Base-by-base conservation (phyloP, 2,797 vertebrate genomes). In the Okamejei kenojei region DNA sequence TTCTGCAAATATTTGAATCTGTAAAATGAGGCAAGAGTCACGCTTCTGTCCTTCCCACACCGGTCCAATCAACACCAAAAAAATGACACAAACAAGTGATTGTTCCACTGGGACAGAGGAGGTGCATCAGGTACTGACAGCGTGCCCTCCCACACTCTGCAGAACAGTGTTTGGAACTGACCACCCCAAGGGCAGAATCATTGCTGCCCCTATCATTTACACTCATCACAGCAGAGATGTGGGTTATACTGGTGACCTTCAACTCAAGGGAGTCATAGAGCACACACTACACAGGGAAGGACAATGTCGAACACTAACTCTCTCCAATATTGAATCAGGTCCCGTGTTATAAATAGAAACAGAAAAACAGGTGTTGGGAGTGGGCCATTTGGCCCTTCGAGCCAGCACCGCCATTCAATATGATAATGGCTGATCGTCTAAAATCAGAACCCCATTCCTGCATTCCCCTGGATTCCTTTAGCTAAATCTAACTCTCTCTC, bases 1-100 rank as follows among this genome's bases (percentile, higher is more conserved):
- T 19, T 95, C 95, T 5, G 96, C 95, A 76, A 97, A 45, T 0
- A 97, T 32, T 90, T 95, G 94, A 93, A 97, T 93, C 97, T 97
- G 95, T 78, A 93, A 35, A 76, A 38, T 5, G 38, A 84, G 26
- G 68, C 13, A 82, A 54, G 93, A 45, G 0, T 65, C 19, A 38
- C 19, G 93, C 5, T 78, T 79, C 54, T 10, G 45, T 93, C 29
- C 10, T 35, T 11, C 38, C 11, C 11, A 21, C 10, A 54, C 13
- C 3, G 7, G 3, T 7, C 58, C 82, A n/a, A 6, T 58, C 58
- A 88, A 17, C 63, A 84, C 54, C 45, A 54, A 54, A 29, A 29
- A 61, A 61, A 13, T 2, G 0, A 1, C 11, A n/a, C n/a, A 86
- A 68, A 10, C 32, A 17, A 9, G 32, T 88, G 8, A 68, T 7